These are phyloP conservation scores for Vanessa atalanta DNA, from an alignment of 1,140 invertebrate genomes.

Conservation along the genomic window DNA sequence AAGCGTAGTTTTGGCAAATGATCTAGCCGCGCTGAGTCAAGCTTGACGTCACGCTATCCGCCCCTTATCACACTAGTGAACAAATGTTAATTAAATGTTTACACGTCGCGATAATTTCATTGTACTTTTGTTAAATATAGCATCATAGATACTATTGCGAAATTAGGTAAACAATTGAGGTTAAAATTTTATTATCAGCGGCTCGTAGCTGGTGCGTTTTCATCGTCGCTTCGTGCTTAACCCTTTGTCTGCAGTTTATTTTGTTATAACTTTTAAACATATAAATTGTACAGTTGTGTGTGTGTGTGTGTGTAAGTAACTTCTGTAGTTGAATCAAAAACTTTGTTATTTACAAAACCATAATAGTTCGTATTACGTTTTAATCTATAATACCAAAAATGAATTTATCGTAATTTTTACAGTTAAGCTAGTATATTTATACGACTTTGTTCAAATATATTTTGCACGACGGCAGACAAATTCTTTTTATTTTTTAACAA, in stretches of 20 bases:
- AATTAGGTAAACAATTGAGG: constrained; percentile 12
- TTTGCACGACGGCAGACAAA: too few species aligned
- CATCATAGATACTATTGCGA: constrained; percentile 14
- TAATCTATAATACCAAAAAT: too few species aligned
- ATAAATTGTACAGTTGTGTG: neutral
- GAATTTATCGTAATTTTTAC: too few species aligned
- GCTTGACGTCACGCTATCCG: constrained; percentile 31
- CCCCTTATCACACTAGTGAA: constrained; percentile 35
- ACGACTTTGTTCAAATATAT: too few species aligned
- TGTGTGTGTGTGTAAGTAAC: too few species aligned
- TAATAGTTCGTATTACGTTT: too few species aligned
- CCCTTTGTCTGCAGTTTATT: neutral
- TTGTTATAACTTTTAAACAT: neutral
- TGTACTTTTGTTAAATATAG: constrained; percentile 35
- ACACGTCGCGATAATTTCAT: constrained; percentile 35
- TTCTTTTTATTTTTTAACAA: too few species aligned
- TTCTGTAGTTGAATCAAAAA: too few species aligned
- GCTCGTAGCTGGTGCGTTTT: neutral
- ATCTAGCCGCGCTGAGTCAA: constrained; percentile 25
- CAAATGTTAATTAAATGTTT: constrained; percentile 44
- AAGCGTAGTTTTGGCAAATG: constrained; percentile 19
- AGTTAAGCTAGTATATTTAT: too few species aligned
- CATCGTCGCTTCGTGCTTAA: neutral
- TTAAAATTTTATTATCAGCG: constrained; percentile 10
- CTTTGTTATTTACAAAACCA: too few species aligned